phyloP scores from a whole-genome alignment of 2,797 vertebrate genomes.

The Trematomus bernacchii region DNA sequence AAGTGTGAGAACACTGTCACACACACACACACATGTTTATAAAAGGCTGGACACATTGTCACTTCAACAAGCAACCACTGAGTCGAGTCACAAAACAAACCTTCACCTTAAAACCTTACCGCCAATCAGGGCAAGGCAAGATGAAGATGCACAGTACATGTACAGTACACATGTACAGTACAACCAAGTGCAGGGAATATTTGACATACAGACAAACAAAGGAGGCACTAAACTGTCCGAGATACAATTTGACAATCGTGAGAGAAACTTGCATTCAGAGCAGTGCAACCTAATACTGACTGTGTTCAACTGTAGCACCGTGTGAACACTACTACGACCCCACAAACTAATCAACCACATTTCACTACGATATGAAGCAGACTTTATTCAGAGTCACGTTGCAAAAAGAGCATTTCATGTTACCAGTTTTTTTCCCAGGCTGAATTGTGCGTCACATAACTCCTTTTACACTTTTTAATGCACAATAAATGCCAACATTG shows the following conservation, averaged over 20 bases:
- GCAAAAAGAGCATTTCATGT: conserved; percentile 4
- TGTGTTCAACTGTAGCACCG: background rate
- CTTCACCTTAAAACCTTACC: conserved; percentile 24
- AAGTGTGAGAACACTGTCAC: conserved; percentile 36
- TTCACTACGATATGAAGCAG: too few relatives aligned
- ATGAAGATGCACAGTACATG: background rate
- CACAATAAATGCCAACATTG: background rate
- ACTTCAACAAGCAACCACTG: conserved; percentile 25
- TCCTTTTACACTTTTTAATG: background rate
- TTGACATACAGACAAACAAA: conserved; percentile 5
- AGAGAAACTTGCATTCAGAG: background rate
- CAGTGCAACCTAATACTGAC: background rate
- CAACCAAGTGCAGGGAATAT: background rate
- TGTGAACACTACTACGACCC: background rate
- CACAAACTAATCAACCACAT: background rate
- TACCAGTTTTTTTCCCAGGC: background rate
- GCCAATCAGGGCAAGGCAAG: background rate
- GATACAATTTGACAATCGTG: background rate
- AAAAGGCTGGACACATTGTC: conserved; percentile 35
- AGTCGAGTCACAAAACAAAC: conserved; percentile 15
- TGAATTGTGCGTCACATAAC: background rate
- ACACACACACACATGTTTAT: conserved; percentile 31
- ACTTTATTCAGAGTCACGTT: background rate
- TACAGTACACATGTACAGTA: background rate
- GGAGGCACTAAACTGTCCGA: background rate